Percentiles rank a stretch among this genome's conserved stretches.
Evolutionary conservation across 2,888 invertebrate genomes (phyloP).

Genomic region (Onchidella celtica): DNA sequence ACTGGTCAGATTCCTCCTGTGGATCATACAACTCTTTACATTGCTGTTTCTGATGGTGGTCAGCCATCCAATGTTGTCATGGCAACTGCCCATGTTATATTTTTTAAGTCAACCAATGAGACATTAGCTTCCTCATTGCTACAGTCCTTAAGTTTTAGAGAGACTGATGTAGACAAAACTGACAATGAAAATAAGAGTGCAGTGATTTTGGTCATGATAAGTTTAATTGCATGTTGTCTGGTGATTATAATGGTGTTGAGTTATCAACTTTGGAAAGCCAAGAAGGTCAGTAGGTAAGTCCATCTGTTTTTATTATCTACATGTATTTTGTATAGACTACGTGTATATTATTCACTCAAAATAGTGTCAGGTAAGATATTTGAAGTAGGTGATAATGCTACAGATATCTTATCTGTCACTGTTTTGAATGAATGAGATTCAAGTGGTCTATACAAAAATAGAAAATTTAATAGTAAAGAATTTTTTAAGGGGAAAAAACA

Average conservation of each 20-base stretch:
- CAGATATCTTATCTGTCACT: too few relatives aligned
- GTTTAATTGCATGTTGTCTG: not conserved
- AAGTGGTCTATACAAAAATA: too few relatives aligned
- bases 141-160: not conserved
- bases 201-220: not conserved
- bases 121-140: not conserved
- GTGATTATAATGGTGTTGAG: not conserved
- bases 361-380: not conserved
- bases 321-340: not conserved
- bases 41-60: constrained; percentile 6
- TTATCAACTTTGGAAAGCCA: constrained; percentile 13
- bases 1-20: not conserved
- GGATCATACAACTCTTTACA: not conserved
- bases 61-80: not conserved
- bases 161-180: not conserved
- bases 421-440: too few relatives aligned
- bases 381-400: too few relatives aligned
- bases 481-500: too few relatives aligned
- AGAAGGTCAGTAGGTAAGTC: not conserved
- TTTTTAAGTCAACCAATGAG: constrained; percentile 1
- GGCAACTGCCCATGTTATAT: not conserved
- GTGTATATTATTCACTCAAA: not conserved
- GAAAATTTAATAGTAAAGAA: too few relatives aligned
- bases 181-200: not conserved
- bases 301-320: not conserved